Evolutionary conservation across 2,888 invertebrate species (phyloP).

Genomic region (Balanococcus diminutus): DNA sequence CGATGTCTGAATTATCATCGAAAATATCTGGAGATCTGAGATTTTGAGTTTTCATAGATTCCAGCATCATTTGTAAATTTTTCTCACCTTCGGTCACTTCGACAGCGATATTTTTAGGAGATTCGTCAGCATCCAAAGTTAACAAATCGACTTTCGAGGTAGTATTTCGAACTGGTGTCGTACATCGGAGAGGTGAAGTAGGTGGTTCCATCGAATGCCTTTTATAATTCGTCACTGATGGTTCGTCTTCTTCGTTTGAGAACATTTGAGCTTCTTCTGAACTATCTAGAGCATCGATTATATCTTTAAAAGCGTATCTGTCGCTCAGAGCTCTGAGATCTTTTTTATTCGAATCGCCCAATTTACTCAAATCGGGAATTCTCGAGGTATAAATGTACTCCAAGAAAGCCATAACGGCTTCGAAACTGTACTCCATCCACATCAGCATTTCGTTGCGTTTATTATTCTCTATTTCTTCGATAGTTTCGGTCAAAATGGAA

Average conservation of each 20-base stretch:
- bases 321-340: slow-evolving; percentile 26
- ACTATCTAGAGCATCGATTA: background rate
- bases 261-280: slow-evolving; percentile 17
- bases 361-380: slow-evolving; percentile 10
- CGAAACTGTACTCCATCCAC: slow-evolving; percentile 56
- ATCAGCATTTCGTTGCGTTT: slow-evolving; percentile 56
- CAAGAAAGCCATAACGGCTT: slow-evolving; percentile 55
- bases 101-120: background rate
- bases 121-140: background rate
- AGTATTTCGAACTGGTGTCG: background rate
- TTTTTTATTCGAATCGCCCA: slow-evolving; percentile 59
- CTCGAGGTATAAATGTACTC: slow-evolving; percentile 55
- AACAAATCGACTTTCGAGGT: background rate
- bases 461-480: slow-evolving; percentile 55
- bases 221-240: background rate
- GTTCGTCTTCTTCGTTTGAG: background rate
- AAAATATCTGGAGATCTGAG: slow-evolving; percentile 17
- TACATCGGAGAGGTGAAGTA: background rate
- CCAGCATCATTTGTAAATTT: slow-evolving; percentile 26
- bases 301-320: background rate
- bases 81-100: slow-evolving; percentile 25
- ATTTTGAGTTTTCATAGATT: slow-evolving; percentile 23
- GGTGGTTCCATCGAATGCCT: background rate
- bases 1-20: background rate
- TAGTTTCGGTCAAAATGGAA: slow-evolving; percentile 61